These are phyloP conservation scores for Actinopyga echinites DNA, from an alignment of 53 echinoderm and acorn worm species.

Conservation along the genomic window DNA sequence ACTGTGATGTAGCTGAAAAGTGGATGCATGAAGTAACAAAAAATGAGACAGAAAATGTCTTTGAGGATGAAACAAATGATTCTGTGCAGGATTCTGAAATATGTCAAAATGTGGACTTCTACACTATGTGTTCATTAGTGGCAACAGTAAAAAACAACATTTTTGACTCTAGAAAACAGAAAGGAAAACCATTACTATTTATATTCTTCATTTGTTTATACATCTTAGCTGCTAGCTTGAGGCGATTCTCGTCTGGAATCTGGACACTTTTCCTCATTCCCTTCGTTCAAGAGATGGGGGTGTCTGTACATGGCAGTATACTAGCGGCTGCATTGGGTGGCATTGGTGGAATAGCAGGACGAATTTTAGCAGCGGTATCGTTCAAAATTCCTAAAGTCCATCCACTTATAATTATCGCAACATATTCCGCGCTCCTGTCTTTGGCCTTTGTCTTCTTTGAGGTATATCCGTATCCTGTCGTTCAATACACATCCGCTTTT, in stretches of 20 bases:
- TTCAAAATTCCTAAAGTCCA: background rate
- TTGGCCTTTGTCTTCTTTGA: background rate
- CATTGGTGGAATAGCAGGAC: background rate
- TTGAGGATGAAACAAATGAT: too few species aligned
- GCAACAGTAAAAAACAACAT: too few species aligned
- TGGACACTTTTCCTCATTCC: slow-evolving; percentile 12
- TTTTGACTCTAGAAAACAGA: too few species aligned
- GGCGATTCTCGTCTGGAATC: background rate
- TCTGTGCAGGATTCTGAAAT: too few species aligned
- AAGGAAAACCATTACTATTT: too few species aligned
- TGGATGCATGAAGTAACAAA: too few species aligned
- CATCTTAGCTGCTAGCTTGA: background rate
- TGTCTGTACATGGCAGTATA: background rate
- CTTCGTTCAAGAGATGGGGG: background rate
- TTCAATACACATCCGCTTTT: background rate
- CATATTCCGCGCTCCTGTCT: background rate
- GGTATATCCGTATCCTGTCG: background rate
- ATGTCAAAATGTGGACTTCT: too few species aligned
- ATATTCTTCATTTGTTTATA: background rate
- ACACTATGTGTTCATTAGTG: too few species aligned
- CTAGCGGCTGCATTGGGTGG: background rate
- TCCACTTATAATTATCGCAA: background rate
- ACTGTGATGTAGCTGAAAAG: too few species aligned
- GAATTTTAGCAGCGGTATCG: background rate
- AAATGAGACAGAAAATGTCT: too few species aligned